These are phyloP conservation scores for Andrena praecox DNA, from an alignment of 2,888 invertebrate species.

Conservation along the genomic window DNA sequence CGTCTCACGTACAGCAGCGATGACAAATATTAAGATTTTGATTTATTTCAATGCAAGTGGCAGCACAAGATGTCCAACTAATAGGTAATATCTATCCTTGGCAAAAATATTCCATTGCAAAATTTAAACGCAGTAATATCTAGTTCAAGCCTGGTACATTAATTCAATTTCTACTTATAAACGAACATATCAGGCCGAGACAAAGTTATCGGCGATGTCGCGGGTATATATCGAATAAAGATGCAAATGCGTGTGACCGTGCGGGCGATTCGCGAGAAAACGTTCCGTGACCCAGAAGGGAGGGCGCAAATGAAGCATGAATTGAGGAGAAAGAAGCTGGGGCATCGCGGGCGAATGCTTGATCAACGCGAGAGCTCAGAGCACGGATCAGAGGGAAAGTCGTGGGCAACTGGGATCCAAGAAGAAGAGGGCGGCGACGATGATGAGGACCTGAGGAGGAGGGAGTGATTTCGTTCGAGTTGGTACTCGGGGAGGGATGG, in stretches of 20 bases:
- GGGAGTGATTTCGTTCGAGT: conserved; percentile 22
- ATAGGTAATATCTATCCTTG: too few relatives aligned
- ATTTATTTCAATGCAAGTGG: too few relatives aligned
- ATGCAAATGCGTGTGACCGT: conserved; percentile 3
- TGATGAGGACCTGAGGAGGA: not conserved
- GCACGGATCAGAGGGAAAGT: not conserved
- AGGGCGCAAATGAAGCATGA: not conserved
- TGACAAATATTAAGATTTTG: too few relatives aligned
- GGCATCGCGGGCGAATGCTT: not conserved
- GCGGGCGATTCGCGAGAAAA: conserved; percentile 4
- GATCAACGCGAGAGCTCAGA: not conserved
- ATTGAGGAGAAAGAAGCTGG: conserved; percentile 9
- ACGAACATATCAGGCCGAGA: too few relatives aligned
- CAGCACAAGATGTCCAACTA: too few relatives aligned
- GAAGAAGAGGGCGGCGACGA: not conserved
- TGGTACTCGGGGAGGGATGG: conserved; percentile 14
- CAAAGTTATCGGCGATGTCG: not conserved
- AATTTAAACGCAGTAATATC: too few relatives aligned
- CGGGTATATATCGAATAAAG: not conserved
- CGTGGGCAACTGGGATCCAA: not conserved
- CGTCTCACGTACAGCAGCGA: too few relatives aligned
- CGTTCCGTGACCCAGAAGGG: not conserved
- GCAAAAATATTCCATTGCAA: too few relatives aligned
- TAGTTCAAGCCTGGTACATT: too few relatives aligned
- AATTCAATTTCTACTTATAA: too few relatives aligned